These are phyloP conservation scores for Corythoichthys intestinalis DNA, from an alignment of 2,113 vertebrate species.

Conservation along the genomic window DNA sequence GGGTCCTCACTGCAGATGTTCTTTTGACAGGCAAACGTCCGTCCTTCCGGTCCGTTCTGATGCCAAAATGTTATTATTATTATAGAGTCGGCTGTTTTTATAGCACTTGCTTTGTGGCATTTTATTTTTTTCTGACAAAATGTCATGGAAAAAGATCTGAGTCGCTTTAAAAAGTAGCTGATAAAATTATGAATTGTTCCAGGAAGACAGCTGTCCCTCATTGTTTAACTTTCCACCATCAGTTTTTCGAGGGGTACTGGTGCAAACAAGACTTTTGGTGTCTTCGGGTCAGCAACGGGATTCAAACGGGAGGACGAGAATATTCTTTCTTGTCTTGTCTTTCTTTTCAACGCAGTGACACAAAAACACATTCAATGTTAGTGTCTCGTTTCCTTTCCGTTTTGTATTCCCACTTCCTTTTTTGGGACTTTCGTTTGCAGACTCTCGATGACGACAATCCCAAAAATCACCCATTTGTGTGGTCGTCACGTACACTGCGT, in stretches of 20 bases:
- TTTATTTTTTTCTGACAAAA: background rate
- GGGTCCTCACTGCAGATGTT: background rate
- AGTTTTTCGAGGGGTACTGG: background rate
- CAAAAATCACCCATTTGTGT: background rate
- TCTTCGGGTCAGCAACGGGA: background rate
- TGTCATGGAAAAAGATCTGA: no score
- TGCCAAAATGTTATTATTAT: background rate
- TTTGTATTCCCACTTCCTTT: constrained; percentile 45
- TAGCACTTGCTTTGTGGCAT: background rate
- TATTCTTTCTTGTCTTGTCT: background rate
- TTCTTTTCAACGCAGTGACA: background rate
- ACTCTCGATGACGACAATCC: background rate
- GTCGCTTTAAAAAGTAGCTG: no score
- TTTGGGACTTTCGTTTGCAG: constrained; percentile 6
- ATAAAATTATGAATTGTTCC: background rate
- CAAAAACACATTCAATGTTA: background rate
- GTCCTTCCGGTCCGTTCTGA: background rate
- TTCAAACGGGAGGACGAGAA: background rate
- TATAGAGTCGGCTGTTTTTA: background rate
- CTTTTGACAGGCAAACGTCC: background rate
- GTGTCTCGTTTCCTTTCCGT: constrained; percentile 40
- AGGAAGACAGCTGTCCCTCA: background rate
- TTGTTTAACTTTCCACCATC: background rate
- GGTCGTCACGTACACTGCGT: background rate
- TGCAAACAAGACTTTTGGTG: background rate